phyloP scores from a whole-genome alignment of 92 coral and sea anemone species.

The Epizoanthus illoricatus region DNA sequence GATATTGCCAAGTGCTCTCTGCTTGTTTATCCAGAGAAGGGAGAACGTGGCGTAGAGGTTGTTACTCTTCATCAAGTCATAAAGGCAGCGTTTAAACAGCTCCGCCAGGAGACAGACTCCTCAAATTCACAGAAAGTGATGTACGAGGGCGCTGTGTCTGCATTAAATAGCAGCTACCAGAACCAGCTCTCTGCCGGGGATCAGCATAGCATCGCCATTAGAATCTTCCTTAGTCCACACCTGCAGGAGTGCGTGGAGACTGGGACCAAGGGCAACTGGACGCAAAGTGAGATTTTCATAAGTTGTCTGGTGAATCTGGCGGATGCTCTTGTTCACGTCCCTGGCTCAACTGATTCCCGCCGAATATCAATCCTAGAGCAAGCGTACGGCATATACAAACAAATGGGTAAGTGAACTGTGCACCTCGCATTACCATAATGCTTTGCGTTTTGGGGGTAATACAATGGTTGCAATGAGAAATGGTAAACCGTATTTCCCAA shows the following conservation, averaged over 20 bases:
- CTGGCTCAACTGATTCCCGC: conserved; percentile 77
- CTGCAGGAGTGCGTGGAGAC: conserved; percentile 60
- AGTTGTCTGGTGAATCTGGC: conserved; percentile 67
- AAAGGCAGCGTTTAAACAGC: conserved; percentile 69
- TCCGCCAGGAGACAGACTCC: conserved; percentile 41
- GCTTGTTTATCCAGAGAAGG: conserved; percentile 66
- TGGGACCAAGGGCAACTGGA: conserved; percentile 35
- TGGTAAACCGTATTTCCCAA: no score
- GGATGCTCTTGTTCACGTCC: conserved; percentile 78
- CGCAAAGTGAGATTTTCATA: conserved; percentile 48
- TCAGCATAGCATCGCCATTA: conserved; percentile 54
- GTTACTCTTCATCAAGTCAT: conserved; percentile 81
- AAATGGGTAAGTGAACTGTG: conserved; percentile 33
- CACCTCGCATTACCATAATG: no score
- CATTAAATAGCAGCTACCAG: neutral
- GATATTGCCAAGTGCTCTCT: conserved; percentile 81
- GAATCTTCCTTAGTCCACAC: conserved; percentile 83
- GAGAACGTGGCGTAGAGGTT: conserved; percentile 81
- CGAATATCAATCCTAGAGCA: conserved; percentile 72
- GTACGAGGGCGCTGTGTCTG: neutral
- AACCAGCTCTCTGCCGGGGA: conserved; percentile 32
- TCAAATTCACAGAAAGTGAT: conserved; percentile 3
- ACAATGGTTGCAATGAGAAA: no score
- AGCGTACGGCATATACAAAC: conserved; percentile 60
- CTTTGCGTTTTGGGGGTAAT: no score